phyloP scores from a whole-genome alignment of 1,140 invertebrate species.

The Scaptomyza montana region DNA sequence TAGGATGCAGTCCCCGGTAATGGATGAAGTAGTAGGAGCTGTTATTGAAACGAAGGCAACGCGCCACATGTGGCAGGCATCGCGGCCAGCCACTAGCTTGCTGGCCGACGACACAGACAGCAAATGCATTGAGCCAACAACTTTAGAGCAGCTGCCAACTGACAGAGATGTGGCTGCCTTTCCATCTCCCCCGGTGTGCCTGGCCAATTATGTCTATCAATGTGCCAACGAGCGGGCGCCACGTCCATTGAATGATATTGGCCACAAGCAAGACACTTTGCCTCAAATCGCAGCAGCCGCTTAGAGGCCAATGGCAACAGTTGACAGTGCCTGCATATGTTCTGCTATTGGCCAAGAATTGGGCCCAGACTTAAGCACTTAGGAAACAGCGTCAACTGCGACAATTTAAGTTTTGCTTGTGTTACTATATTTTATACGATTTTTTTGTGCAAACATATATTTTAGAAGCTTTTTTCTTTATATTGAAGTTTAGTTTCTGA shows the following conservation, averaged over 20 bases:
- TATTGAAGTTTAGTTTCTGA: not conserved
- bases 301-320: constrained; percentile 1
- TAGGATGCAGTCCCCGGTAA: not conserved
- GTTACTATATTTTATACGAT: constrained; percentile 6
- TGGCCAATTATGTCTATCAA: constrained; percentile 55
- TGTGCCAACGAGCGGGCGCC: constrained; percentile 38
- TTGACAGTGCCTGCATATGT: constrained; percentile 7
- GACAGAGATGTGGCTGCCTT: constrained; percentile 13
- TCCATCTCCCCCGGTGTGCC: constrained; percentile 16
- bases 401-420: not conserved
- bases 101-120: constrained; percentile 7
- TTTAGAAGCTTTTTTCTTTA: not conserved
- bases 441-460: constrained; percentile 3
- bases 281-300: constrained; percentile 15
- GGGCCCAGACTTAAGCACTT: not conserved
- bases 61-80: constrained; percentile 57
- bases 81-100: not conserved
- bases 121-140: constrained; percentile 38
- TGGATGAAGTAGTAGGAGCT: too few species aligned
- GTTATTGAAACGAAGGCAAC: not conserved
- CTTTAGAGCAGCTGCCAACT: constrained; percentile 13
- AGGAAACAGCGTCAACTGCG: not conserved
- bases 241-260: constrained; percentile 17
- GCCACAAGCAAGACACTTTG: constrained; percentile 1
- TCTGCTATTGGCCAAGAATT: not conserved